A percentile compares a stretch with the other conserved stretches of the same genome.
Conservation (phyloP, 2,113 vertebrate genomes). For the Gulo gulo region DNA sequence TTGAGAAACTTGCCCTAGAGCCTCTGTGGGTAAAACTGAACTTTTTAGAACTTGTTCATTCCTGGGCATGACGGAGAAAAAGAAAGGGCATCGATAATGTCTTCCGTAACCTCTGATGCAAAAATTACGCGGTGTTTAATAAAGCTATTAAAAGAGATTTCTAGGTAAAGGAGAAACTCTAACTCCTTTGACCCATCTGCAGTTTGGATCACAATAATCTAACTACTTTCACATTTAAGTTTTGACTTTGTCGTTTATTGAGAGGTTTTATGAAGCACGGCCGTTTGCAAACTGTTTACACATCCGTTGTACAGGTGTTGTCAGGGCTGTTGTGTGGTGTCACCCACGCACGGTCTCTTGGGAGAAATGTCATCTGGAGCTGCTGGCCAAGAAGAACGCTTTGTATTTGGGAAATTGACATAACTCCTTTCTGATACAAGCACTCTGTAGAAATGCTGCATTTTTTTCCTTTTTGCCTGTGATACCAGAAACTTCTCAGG, state of each 20-base stretch:
- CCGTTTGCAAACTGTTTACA: slow-evolving; percentile 42
- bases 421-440: slow-evolving; percentile 31
- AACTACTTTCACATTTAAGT: background rate
- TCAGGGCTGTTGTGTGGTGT: background rate
- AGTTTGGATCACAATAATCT: background rate
- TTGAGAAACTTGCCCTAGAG: background rate
- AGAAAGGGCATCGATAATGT: background rate
- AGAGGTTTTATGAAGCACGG: background rate
- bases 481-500: slow-evolving; percentile 12
- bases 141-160: background rate
- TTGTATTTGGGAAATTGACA: slow-evolving; percentile 18
- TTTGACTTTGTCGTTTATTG: background rate
- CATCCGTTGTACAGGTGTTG: slow-evolving; percentile 36
- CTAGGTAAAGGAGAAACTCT: background rate
- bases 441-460: background rate
- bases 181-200: background rate
- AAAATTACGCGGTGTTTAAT: background rate
- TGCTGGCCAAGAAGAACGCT: background rate
- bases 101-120: background rate
- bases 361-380: slow-evolving; percentile 35
- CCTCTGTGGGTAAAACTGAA: background rate
- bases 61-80: background rate
- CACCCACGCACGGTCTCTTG: background rate
- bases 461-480: background rate
- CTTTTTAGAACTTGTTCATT: background rate